These are phyloP conservation scores for Diglossa cyanea DNA, from an alignment of 2,797 vertebrate species.

Conservation along the genomic window DNA sequence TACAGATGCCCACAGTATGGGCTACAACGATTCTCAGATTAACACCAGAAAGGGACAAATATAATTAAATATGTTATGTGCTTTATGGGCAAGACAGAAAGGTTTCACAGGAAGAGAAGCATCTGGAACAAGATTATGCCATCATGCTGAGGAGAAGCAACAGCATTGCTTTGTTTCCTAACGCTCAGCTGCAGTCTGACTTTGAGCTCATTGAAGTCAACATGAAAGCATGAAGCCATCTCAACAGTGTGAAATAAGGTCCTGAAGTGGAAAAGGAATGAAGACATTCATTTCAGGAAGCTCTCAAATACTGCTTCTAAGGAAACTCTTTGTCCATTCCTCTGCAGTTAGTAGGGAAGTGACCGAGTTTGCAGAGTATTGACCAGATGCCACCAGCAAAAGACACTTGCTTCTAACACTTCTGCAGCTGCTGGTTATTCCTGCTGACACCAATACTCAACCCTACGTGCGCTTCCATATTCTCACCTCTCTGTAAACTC, in stretches of 20 bases:
- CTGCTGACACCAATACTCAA: background rate
- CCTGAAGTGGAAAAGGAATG: background rate
- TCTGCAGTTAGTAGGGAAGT: background rate
- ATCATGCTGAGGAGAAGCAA: background rate
- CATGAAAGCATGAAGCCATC: background rate
- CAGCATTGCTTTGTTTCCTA: background rate
- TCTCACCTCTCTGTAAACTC: background rate
- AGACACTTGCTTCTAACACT: background rate
- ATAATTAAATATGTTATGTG: fast-evolving
- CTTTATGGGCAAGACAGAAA: background rate
- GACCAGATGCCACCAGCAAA: background rate
- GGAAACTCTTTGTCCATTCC: background rate
- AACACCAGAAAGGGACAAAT: background rate
- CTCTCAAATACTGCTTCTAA: background rate
- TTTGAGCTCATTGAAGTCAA: background rate
- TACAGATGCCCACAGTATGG: background rate
- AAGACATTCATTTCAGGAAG: background rate
- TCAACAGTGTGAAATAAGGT: background rate
- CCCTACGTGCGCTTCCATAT: background rate
- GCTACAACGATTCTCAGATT: background rate
- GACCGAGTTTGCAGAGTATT: background rate
- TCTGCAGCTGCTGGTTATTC: background rate
- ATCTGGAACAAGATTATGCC: background rate
- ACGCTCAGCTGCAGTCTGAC: background rate
- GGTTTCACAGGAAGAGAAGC: background rate